Base-by-base conservation (phyloP, 1,140 invertebrate species). In the Sinella curviseta region DNA sequence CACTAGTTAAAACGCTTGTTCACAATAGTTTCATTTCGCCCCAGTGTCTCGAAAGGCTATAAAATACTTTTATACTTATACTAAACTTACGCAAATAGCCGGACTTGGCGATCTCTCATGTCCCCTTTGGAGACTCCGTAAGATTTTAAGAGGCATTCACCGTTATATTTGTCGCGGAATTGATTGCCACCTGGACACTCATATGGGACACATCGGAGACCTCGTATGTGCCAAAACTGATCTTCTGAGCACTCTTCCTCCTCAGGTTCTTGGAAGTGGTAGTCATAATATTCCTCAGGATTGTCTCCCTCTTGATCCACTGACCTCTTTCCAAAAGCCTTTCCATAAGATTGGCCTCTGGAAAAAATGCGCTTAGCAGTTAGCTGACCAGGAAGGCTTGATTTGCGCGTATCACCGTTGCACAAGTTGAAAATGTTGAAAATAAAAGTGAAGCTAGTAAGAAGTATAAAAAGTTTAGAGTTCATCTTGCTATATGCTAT, bases 141-240 rank as follows among this genome's bases (percentile, higher is more conserved):
- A 14, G 8, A 14, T 70, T 33, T 70, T 14, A 70, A 33, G 12
- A 70, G 26, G n/a, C 65, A 70, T 70, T 70, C 65, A 31, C 65
- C 65, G 4, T 24, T 70, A 12, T 70, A 12, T 30, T 31, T 70
- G n/a, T 70, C 31, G 26, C 65, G 65, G 31, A 31, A 70, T n/a
- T 70, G 65, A 33, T 70, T 70, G 2, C 65, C 65, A 30, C 65
- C 65, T 14, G 65, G 65, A 33, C 65, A 70, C 8, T 70, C 65
- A 33, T 17, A 70, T 33, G 65, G 65, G 2, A 70, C 65, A n/a
- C 65, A 70, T 4, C 26, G 26, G 65, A 70, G 65, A 8, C 65
- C 65, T 4, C 65, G 65, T 12, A 70, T 70, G n/a, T 70, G 65
- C 26, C 26, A 70, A n/a, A 17, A 70, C 3, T 70, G 28, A 12